Conservation (phyloP, 2,113 vertebrate genomes). For the Forbesichthys agassizii region DNA sequence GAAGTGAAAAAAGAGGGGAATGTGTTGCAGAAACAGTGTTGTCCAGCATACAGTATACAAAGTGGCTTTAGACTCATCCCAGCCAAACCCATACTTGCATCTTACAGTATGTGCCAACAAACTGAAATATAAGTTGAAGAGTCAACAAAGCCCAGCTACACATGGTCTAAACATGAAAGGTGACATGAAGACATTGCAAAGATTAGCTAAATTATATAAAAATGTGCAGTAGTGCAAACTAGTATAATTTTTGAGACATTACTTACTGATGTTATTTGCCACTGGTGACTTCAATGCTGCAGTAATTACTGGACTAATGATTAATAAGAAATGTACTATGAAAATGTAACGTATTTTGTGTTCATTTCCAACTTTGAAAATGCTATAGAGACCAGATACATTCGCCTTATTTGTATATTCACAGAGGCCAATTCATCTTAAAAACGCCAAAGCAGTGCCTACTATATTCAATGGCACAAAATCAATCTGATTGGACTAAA, state of each 20-base stretch:
- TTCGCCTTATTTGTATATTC: conserved; percentile 8
- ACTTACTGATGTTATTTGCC: not conserved
- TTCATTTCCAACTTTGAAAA: not conserved
- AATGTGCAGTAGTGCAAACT: conserved; percentile 58
- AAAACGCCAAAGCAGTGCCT: conserved; percentile 8
- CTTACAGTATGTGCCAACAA: conserved; percentile 28
- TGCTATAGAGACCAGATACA: conserved; percentile 9
- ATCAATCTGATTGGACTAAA: not conserved
- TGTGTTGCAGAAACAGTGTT: conserved; percentile 53
- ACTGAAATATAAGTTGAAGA: not conserved
- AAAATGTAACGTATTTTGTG: conserved; percentile 12
- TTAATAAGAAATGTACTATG: not conserved
- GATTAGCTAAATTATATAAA: conserved; percentile 24
- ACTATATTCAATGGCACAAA: conserved; percentile 4
- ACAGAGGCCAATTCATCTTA: not conserved
- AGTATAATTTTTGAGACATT: conserved; percentile 28
- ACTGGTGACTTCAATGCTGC: not conserved
- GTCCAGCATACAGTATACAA: conserved; percentile 56
- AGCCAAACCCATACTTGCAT: conserved; percentile 35
- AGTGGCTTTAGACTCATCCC: conserved; percentile 53
- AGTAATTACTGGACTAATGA: conserved; percentile 2
- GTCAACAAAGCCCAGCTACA: not conserved
- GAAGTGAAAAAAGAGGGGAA: conserved; percentile 60
- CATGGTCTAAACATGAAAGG: conserved; percentile 1
- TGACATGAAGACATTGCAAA: conserved; percentile 37